Evolutionary conservation across 2,797 vertebrate genomes (phyloP).

Genomic region (Characodon lateralis): DNA sequence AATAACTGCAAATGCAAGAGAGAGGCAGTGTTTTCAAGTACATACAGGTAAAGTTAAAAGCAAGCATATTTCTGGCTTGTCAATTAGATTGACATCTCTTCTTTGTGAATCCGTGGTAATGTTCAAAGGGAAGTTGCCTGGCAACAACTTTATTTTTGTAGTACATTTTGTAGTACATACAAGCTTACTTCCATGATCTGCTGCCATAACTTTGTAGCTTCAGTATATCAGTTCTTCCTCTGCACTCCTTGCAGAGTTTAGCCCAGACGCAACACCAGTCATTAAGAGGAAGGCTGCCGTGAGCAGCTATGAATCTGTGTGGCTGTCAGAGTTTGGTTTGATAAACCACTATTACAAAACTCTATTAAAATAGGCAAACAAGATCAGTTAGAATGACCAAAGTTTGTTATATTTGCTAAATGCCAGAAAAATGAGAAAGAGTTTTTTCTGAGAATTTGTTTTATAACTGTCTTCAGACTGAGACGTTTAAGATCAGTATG

Average conservation of each 20-base stretch:
- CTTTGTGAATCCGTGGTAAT: background rate
- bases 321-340: background rate
- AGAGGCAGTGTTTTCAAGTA: background rate
- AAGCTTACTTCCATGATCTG: background rate
- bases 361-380: too few relatives aligned
- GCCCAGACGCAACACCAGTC: background rate
- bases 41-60: conserved; percentile 2
- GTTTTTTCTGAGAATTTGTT: too few relatives aligned
- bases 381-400: too few relatives aligned
- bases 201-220: background rate
- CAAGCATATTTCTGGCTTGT: background rate
- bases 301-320: background rate
- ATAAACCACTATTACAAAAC: too few relatives aligned
- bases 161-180: background rate
- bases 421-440: too few relatives aligned
- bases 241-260: background rate
- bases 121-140: conserved; percentile 7
- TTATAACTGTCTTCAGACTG: too few relatives aligned
- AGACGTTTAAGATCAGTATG: too few relatives aligned
- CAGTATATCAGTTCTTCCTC: background rate
- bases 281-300: background rate
- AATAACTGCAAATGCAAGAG: background rate
- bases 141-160: conserved; percentile 2
- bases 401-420: too few relatives aligned
- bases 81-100: background rate